phyloP scores from a whole-genome alignment of 2,888 invertebrate genomes.

The Cosmia pyralina region DNA sequence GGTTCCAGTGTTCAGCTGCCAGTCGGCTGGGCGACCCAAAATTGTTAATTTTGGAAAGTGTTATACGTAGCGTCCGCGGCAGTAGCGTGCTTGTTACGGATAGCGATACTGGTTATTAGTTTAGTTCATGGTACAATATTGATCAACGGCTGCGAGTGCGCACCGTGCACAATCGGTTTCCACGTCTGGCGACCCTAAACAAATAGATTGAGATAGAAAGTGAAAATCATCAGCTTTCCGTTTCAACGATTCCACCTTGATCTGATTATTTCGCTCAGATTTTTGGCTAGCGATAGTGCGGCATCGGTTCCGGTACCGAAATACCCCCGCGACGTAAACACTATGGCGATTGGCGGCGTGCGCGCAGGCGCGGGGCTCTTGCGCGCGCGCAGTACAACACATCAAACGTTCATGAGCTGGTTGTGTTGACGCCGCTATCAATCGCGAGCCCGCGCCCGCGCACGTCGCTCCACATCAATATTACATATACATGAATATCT shows the following conservation, averaged over 20 bases:
- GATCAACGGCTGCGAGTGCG: not conserved
- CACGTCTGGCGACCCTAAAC: slow-evolving; percentile 50
- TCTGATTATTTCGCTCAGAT: slow-evolving; percentile 82
- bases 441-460: slow-evolving; percentile 22
- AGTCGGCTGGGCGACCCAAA: slow-evolving; percentile 18
- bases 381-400: slow-evolving; percentile 54
- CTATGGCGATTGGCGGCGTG: slow-evolving; percentile 59
- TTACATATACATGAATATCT: slow-evolving; percentile 29
- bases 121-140: slow-evolving; percentile 14
- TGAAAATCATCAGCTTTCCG: slow-evolving; percentile 64
- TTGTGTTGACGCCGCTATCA: slow-evolving; percentile 55
- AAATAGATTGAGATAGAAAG: slow-evolving; percentile 62
- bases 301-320: slow-evolving; percentile 86
- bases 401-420: slow-evolving; percentile 53
- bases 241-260: slow-evolving; percentile 80
- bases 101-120: slow-evolving; percentile 23
- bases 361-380: slow-evolving; percentile 60
- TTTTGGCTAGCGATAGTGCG: slow-evolving; percentile 83
- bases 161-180: slow-evolving; percentile 43
- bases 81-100: slow-evolving; percentile 1
- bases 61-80: not conserved
- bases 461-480: slow-evolving; percentile 38
- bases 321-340: slow-evolving; percentile 86
- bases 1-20: slow-evolving; percentile 36
- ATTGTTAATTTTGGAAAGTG: slow-evolving; percentile 41